Percentiles rank a stretch among this genome's conserved stretches.
Conservation (phyloP, 2,888 invertebrate genomes). For the Drosophila suboccidentalis region DNA sequence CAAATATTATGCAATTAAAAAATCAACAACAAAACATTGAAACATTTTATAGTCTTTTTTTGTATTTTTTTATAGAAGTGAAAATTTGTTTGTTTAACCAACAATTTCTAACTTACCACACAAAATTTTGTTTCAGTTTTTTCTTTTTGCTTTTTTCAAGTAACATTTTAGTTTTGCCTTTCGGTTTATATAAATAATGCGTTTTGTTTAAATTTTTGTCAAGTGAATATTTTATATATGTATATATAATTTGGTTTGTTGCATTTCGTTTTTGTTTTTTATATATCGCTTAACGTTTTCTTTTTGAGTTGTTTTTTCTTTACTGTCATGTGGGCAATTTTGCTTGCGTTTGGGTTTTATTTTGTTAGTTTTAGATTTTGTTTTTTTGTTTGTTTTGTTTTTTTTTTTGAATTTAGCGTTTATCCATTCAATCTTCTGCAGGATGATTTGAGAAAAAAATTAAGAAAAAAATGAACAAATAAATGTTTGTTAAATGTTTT, state of each 20-base stretch:
- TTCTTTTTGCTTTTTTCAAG: slow-evolving; percentile 35
- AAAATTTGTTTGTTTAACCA: slow-evolving; percentile 67
- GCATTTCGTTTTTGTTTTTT: slow-evolving; percentile 45
- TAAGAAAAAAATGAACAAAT: slow-evolving; percentile 79
- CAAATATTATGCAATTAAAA: slow-evolving; percentile 73
- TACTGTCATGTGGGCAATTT: slow-evolving; percentile 69
- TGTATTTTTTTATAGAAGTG: slow-evolving; percentile 38
- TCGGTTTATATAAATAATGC: slow-evolving; percentile 74
- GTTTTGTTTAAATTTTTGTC: slow-evolving; percentile 66
- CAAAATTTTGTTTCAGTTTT: slow-evolving; percentile 84
- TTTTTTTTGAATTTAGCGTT: slow-evolving; percentile 75
- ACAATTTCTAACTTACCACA: slow-evolving; percentile 86
- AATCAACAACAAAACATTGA: slow-evolving; percentile 67
- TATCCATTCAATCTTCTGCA: slow-evolving; percentile 86
- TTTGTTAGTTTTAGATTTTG: slow-evolving; percentile 59
- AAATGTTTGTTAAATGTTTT: slow-evolving; percentile 73
- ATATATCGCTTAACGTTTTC: slow-evolving; percentile 62
- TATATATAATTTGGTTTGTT: slow-evolving; percentile 63
- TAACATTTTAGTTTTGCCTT: slow-evolving; percentile 71
- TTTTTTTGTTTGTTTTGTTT: slow-evolving; percentile 56
- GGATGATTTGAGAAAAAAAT: slow-evolving; percentile 84
- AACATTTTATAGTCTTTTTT: slow-evolving; percentile 41
- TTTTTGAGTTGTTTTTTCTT: slow-evolving; percentile 42
- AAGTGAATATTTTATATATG: slow-evolving; percentile 70
- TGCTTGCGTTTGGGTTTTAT: slow-evolving; percentile 66